Conservation (phyloP, 1,140 invertebrate species). For the Chrysopa pallens region DNA sequence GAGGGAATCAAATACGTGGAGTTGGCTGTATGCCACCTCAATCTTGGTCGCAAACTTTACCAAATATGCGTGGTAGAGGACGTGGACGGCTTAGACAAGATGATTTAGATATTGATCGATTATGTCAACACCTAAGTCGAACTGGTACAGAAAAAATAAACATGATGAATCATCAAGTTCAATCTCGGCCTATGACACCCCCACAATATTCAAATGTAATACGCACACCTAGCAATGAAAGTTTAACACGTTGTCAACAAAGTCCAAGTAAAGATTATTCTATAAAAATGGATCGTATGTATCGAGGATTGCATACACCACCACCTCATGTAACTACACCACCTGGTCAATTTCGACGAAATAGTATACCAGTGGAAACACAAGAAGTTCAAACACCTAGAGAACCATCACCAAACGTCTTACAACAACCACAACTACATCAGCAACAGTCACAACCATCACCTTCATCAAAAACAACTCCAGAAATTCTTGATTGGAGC, state of each 20-base stretch:
- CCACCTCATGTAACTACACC: background rate
- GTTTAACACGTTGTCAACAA: conserved; percentile 5
- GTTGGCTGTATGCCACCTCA: conserved; percentile 8
- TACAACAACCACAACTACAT: background rate
- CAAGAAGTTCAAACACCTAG: background rate
- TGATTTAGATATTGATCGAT: conserved; percentile 17
- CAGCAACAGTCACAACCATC: conserved; percentile 10
- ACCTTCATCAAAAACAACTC: conserved; percentile 12
- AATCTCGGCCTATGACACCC: conserved; percentile 29
- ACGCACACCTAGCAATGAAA: conserved; percentile 7
- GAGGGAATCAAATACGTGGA: background rate
- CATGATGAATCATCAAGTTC: conserved; percentile 10
- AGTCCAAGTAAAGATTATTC: background rate
- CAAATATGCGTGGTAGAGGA: conserved; percentile 23
- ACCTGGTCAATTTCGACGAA: background rate
- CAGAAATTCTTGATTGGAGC: conserved; percentile 27
- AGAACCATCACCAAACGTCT: background rate
- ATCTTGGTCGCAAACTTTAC: conserved; percentile 28
- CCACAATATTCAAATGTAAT: conserved; percentile 3
- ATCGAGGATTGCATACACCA: too few relatives aligned
- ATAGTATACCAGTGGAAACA: background rate
- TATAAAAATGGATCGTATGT: too few relatives aligned
- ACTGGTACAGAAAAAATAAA: conserved; percentile 29
- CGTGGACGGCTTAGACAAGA: conserved; percentile 28
- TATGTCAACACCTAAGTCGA: conserved; percentile 14